Base-by-base conservation (phyloP, 2,888 invertebrate species). In the Orchesella flavescens region DNA sequence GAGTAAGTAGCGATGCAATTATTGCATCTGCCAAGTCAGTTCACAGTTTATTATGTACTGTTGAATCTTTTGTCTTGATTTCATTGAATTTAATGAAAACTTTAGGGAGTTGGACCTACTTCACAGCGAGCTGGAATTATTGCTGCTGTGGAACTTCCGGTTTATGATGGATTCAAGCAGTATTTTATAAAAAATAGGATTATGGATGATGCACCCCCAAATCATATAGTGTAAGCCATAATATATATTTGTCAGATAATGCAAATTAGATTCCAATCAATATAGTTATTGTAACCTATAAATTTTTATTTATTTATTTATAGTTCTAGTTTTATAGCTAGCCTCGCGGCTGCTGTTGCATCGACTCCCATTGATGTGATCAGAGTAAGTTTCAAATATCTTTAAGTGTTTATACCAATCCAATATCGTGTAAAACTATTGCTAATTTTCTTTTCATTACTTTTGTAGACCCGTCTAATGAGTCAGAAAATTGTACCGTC, bases 331-430 rank as follows among this genome's bases (percentile, higher is more conserved):
- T 94, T 96, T 90, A 92, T 96, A 89, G 97, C 98, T 87, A 97
- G 97, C 90, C 92, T 97, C 89, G 96, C 96, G 87, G 97, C 97
- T 89, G 97, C 97, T 46, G 92, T 98, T 84, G 97, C 97, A 83
- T 97, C 97, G 82, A 97, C 96, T 79, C 98, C 98, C 44, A 94
- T 98, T 80, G 97, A 98, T 91, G 97, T 98, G 84, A 93, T 97
- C 84, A 92, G 97, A 92, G 97, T 97, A 90, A 92, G 93, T 91
- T 1, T 15, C 21, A 78, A 13, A 43, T 13, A 61, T 46, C 17
- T 53, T 17, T 10, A 24, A 43, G 49, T 44, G 19, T 55, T 24
- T 61, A 59, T 68, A 68, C 44, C 44, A 17, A 46, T 55, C 0
- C 23, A 82, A 10, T 57, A 57, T 57, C 10, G 23, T 10, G 24